Evolutionary conservation across 53 echinoderm and acorn worm genomes (phyloP), one percentile per base, ranked within the genome.

Genomic region (Actinopyga echinites): DNA sequence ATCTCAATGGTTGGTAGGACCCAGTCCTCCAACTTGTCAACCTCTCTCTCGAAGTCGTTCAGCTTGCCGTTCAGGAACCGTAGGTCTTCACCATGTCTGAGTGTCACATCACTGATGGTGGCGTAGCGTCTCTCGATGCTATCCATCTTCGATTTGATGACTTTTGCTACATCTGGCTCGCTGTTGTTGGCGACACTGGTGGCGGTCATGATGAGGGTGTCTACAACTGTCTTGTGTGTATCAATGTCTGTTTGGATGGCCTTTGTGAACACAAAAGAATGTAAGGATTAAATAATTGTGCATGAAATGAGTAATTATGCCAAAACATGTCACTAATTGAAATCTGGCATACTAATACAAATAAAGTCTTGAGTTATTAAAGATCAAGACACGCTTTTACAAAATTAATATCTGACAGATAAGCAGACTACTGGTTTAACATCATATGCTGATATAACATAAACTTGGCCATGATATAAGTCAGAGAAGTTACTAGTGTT

Each of bases 1-100:
- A 86, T 80, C 84, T 99, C 99, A 0, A 99, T 79, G 29, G 81
- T 88, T 1, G 97, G 99, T 22, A 99, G 74, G 84, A 95, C 87
- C 95, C 95, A 94, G 80, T 99, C 99, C 59, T 99, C 99, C 77
- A 99, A 86, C 30, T 89, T 66, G 85, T 99, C 99, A 30, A 99
- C 99, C 85, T 99, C 94, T 26, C 86, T 83, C 87, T 94, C 92
- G 64, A 99, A 95, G 85, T 99, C 92, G 5, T 74, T 63, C 86
- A 99, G 56, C 85, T 94, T 99, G 23, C 57, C 73, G 28, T 85
- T 79, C 21, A 99, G 87, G 54, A 66, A 80, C 0, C 80, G 90
- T 38, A 99, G 89, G 56, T 94, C 92, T 20, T 90, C 95, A 0
- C 92, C 90, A 69, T 95, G 99, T 23, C 73, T 61, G 23, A 89